phyloP scores from a whole-genome alignment of 2,797 vertebrate species.

The Danio aesculapii region DNA sequence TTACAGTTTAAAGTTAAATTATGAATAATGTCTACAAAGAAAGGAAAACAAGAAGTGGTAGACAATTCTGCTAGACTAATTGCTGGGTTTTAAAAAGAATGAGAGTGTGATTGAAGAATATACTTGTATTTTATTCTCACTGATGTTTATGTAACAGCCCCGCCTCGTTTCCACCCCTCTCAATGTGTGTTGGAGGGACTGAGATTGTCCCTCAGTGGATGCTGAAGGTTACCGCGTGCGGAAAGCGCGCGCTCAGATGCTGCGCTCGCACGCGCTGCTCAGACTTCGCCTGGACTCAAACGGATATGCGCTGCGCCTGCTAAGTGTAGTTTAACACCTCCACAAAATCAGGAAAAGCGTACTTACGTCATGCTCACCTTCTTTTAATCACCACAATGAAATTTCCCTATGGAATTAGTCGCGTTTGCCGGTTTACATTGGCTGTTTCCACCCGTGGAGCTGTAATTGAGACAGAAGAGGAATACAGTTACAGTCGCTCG shows the following conservation, averaged over 20 bases:
- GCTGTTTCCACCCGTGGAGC: conserved; percentile 21
- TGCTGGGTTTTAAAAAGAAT: background rate
- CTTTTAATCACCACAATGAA: conserved; percentile 18
- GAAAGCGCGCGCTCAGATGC: conserved; percentile 47
- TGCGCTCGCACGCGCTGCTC: conserved; percentile 20
- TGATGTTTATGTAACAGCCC: conserved; percentile 36
- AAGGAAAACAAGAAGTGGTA: background rate
- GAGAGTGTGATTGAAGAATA: background rate
- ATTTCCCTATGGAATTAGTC: conserved; percentile 29
- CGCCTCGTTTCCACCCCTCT: conserved; percentile 39
- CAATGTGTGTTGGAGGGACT: conserved; percentile 6
- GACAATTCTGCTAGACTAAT: background rate
- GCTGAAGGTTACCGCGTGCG: conserved; percentile 53
- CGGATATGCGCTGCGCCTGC: conserved; percentile 21
- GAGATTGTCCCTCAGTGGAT: conserved; percentile 25
- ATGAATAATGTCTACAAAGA: background rate
- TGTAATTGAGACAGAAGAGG: conserved; percentile 7
- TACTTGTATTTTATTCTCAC: conserved; percentile 7
- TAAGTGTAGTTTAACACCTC: conserved; percentile 16
- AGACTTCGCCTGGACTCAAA: conserved; percentile 12
- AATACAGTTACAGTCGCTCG: conserved; percentile 23
- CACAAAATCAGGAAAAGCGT: background rate
- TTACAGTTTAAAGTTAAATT: background rate
- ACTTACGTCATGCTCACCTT: background rate
- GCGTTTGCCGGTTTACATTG: conserved; percentile 9